A percentile compares a stretch with the other conserved stretches of the same genome.
Evolutionary conservation across 2,113 vertebrate genomes (phyloP).

Genomic region (Stercorarius parasiticus): DNA sequence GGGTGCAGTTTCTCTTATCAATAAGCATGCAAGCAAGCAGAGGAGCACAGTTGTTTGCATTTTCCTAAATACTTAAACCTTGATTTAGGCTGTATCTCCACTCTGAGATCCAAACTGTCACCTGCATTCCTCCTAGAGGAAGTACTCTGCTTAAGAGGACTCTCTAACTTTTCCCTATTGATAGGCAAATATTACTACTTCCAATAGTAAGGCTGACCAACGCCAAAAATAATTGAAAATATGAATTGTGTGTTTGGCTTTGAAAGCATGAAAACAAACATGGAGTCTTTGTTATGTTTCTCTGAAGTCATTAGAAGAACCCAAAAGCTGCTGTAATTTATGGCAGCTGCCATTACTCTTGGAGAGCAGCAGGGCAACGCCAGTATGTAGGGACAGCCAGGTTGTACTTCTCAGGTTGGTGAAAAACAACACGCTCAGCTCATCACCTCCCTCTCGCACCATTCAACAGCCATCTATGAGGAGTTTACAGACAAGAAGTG

Average conservation of each 20-base stretch:
- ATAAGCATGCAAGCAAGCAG: neutral
- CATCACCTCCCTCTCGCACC: neutral
- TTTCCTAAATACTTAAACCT: neutral
- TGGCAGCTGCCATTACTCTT: neutral
- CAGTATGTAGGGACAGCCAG: accelerated
- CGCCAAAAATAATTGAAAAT: neutral
- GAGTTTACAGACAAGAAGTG: neutral
- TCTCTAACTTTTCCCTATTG: neutral
- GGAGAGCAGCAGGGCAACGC: neutral
- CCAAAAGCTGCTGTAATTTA: neutral
- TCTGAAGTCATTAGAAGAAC: neutral
- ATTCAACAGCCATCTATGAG: accelerated
- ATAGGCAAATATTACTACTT: neutral
- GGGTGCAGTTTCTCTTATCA: neutral
- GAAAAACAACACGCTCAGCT: neutral
- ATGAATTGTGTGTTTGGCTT: neutral
- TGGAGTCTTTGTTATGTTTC: neutral
- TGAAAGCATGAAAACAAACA: neutral
- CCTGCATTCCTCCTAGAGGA: neutral
- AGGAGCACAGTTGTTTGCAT: neutral
- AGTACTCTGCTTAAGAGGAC: neutral
- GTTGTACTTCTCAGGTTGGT: too few relatives aligned
- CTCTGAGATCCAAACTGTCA: neutral
- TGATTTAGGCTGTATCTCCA: neutral
- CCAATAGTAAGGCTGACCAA: neutral